Evolutionary conservation across 2,797 vertebrate genomes (phyloP).

Genomic region (Phataginus tetradactyla): DNA sequence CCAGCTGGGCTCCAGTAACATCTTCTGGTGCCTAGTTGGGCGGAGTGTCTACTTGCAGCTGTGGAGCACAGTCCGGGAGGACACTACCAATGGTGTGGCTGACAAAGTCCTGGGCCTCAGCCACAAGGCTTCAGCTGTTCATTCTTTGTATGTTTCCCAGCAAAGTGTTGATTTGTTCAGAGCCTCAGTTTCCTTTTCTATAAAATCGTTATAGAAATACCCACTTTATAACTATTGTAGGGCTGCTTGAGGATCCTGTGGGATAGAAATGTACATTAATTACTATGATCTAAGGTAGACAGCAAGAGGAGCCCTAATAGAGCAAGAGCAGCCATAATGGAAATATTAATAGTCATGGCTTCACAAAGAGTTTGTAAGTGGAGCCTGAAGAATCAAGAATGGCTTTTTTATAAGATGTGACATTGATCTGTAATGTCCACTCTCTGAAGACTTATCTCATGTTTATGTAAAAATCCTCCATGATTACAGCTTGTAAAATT

Average conservation of each 20-base stretch:
- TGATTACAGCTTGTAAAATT: neutral
- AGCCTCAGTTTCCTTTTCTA: neutral
- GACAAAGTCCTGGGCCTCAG: neutral
- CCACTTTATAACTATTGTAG: neutral
- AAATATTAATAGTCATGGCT: neutral
- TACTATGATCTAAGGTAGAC: neutral
- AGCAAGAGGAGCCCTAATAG: neutral
- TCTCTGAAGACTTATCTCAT: neutral
- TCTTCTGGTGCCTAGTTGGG: accelerated
- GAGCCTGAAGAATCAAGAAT: neutral
- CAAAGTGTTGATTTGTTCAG: neutral
- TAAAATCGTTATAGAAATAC: neutral
- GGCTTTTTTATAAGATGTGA: neutral
- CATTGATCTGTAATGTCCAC: neutral
- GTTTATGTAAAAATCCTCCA: neutral
- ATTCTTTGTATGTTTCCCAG: neutral
- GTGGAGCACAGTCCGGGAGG: no score
- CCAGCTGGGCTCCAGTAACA: neutral
- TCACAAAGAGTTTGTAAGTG: neutral
- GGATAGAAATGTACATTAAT: neutral
- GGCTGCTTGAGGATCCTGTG: neutral
- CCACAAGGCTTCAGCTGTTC: neutral
- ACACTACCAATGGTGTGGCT: neutral
- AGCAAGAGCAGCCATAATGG: neutral
- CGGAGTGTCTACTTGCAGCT: neutral